Evolutionary conservation across 2,113 vertebrate species (phyloP).

Genomic region (Thamnaconus septentrionalis): DNA sequence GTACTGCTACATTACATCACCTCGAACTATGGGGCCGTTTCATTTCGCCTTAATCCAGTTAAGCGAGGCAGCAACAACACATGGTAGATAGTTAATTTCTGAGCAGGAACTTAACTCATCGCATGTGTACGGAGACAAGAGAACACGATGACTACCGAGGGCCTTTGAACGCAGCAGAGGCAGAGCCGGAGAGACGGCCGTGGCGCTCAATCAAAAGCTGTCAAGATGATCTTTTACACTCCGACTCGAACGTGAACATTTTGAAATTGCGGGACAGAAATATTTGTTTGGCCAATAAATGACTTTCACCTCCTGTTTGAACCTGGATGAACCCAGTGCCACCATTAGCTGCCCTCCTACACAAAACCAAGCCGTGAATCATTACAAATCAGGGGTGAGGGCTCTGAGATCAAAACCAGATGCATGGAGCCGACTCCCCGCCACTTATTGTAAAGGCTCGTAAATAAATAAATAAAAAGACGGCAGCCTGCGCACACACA

Average conservation of each 20-base stretch:
- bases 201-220: too few relatives aligned
- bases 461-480: too few relatives aligned
- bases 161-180: too few relatives aligned
- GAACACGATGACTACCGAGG: too few relatives aligned
- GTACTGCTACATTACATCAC: slow-evolving; percentile 37
- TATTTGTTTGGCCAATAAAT: neutral
- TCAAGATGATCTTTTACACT: too few relatives aligned
- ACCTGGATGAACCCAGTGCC: slow-evolving; percentile 69
- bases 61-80: slow-evolving; percentile 20
- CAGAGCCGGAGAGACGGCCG: too few relatives aligned
- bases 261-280: too few relatives aligned
- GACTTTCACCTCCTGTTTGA: slow-evolving; percentile 34
- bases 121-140: too few relatives aligned
- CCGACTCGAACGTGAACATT: too few relatives aligned
- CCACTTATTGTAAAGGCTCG: too few relatives aligned
- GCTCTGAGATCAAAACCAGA: slow-evolving; percentile 57
- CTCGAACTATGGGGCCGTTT: slow-evolving; percentile 31
- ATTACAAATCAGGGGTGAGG: slow-evolving; percentile 64
- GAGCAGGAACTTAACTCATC: neutral
- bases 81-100: slow-evolving; percentile 9
- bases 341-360: slow-evolving; percentile 55
- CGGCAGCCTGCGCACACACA: too few relatives aligned
- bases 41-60: slow-evolving; percentile 37
- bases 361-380: slow-evolving; percentile 66
- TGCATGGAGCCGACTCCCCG: too few relatives aligned